A percentile compares a stretch with the other conserved stretches of the same genome.
phyloP scores from a whole-genome alignment of 2,797 vertebrate genomes.

The Leptoclinus maculatus region DNA sequence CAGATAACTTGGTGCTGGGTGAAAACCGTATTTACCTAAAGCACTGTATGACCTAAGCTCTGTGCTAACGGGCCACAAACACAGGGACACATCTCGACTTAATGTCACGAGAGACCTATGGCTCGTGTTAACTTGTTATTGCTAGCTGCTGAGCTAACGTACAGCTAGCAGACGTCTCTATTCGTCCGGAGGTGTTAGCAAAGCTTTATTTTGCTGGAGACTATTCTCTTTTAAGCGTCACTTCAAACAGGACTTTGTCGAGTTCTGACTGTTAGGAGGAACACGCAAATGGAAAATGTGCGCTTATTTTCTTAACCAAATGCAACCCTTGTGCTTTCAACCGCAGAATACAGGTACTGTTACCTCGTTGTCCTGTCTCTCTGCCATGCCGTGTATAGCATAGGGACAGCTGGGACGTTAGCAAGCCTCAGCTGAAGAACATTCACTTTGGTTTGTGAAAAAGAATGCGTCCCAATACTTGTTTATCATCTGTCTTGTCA shows the following conservation, averaged over 20 bases:
- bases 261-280: not conserved
- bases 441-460: not conserved
- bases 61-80: not conserved
- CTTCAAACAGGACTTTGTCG: not conserved
- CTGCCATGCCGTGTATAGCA: conserved; percentile 80
- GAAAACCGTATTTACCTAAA: not conserved
- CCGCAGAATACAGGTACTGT: not conserved
- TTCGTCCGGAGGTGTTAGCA: not conserved
- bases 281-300: not conserved
- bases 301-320: not conserved
- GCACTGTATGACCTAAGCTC: not conserved
- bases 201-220: not conserved
- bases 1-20: not conserved
- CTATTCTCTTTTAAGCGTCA: not conserved
- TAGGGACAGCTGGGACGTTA: conserved; percentile 41
- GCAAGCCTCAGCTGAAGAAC: conserved; percentile 16
- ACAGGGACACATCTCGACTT: not conserved
- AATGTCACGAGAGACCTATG: not conserved
- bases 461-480: conserved; percentile 3
- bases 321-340: not conserved
- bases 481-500: conserved; percentile 41
- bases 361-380: conserved; percentile 85
- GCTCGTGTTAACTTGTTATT: not conserved
- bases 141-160: conserved; percentile 39
- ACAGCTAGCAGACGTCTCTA: conserved; percentile 7